Base-by-base conservation (phyloP, 53 echinoderm and acorn worm species). In the Astropecten irregularis region DNA sequence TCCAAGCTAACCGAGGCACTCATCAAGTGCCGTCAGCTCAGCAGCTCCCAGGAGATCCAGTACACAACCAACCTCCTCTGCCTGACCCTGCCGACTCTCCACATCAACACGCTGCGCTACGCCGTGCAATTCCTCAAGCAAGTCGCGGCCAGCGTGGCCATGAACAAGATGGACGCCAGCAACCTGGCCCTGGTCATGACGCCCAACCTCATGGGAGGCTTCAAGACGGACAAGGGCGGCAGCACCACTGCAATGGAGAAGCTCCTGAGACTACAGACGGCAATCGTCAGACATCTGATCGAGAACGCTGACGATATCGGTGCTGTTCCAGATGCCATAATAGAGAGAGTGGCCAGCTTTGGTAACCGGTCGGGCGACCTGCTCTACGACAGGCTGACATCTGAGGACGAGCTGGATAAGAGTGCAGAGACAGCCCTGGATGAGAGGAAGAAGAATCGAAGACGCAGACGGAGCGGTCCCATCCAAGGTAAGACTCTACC, bases 391-490 rank as follows among this genome's bases (percentile, higher is more conserved):
- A 73, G 94, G 49, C 71, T 92, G 31, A 95, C 92, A 31, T 99
- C 99, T 2, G 99, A 99, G 48, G 99, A 99, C 60, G 99, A 99
- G 70, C 86, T 99, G 59, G 95, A 99, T 16, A 90, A 89, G 68
- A 95, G 90, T 59, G 82, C 60, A 30, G 99, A 95, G 10, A 64
- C 53, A 13, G 73, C 76, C 21, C 85, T 95, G 56, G 95, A 95
- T 4, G 86, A 88, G 21, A 69, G 60, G 44, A 64, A 79, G 30
- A 79, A 79, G 61, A 63, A 62, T 39, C 27, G 92, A 47, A 92
- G 84, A 64, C 89, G 89, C 47, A 85, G 91, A 67, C 84, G 90
- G 34, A 92, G 95, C 76, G 88, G 82, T 37, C 90, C 92, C 2
- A 89, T 99, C 35, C 94, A 94, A 65, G 99, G 99, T 99, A 63